Evolutionary conservation across 2,888 invertebrate genomes (phyloP), one percentile per base, ranked within the genome.

Genomic region (Platycnemis pennipes): DNA sequence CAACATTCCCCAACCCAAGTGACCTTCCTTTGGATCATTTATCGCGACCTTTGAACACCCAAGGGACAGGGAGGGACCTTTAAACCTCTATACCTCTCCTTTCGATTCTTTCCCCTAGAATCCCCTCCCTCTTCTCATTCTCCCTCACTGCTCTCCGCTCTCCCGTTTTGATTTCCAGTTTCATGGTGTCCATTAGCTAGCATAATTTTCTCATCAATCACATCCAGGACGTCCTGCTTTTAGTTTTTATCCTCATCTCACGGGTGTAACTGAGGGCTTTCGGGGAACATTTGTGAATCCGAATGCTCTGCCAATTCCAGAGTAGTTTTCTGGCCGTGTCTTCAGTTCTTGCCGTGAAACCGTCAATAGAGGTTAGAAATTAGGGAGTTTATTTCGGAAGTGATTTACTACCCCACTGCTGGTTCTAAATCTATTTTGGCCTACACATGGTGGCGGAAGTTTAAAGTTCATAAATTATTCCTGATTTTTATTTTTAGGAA

Each of bases 21-120:
- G 63, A 63, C 89, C 89, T 56, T 56, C 42, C 53, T n/a, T 37
- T n/a, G 87, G 87, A 44, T 87, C 87, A 87, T 87, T 87, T 89
- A 26, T 37, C 37, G 44, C 63, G 63, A 91, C 91, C 91, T 91
- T 91, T 91, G 91, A 44, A 63, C 63, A 19, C 63, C 69, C 44
- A n/a, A 63, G 44, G 42, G 44, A 91, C 45, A 44, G n/a, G 87
- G 46, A 87, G 46, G 26, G n/a, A 44, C 46, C 87, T 87, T 87
- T 91, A 91, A 91, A 49, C 77, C 37, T 77, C 26, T 77, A 77
- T 77, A 5, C 77, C 77, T 77, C 77, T 11, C 44, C 42, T 7
- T 91, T 45, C 63, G 46, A 45, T 63, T 91, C n/a, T 56, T 26
- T 7, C 63, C 63, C 37, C 53, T 37, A 42, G n/a, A 31, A 63